Evolutionary conservation across 2,113 vertebrate species (phyloP), one percentile per base, ranked within the genome.

Genomic region (Brienomyrus longianalis): DNA sequence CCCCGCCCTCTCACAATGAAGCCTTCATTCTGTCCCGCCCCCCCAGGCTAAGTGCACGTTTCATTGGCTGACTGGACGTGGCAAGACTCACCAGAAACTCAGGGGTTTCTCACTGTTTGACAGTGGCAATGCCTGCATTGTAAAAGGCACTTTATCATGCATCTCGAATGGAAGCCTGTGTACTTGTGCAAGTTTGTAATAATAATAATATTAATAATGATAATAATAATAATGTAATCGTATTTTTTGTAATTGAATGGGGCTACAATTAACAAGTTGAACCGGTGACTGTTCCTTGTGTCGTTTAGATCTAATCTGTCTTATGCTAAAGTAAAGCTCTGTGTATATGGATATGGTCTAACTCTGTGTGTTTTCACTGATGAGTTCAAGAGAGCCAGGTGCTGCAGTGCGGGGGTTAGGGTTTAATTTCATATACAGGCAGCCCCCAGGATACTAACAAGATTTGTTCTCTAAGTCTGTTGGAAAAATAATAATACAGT

Each of bases 61-160:
- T 66, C 87, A 88, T 88, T 62, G 54, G 85, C 85, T 86, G 50
- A 52, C 50, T 52, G 50, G 85, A 86, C 27, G 6, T 10, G 47
- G 86, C 86, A 31, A 56, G 50, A 54, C 27, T 51, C 87, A 45
- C 21, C 56, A 88, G 87, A 39, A 59, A 59, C 87, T 88, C 56
- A 62, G 56, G 56, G 87, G 87, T 88, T 88, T 54, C 35, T 62
- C 52, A 66, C 54, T 88, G 87, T 66, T 56, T 88, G 39, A 45
- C 56, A 88, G 56, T 88, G 56, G 54, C 39, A 66, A 88, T 62
- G 54, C 56, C 87, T 88, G 52, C 87, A 66, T 88, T 88, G 51
- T 45, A 66, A 62, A 66, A 88, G 87, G 54, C 87, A 88, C 87
- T 62, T 88, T 88, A 62, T 62, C 56, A 88, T 47, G 54, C 31